A percentile compares a stretch with the other conserved stretches of the same genome.
Evolutionary conservation across 2,888 invertebrate genomes (phyloP).

Genomic region (Coleophora flavipennella): DNA sequence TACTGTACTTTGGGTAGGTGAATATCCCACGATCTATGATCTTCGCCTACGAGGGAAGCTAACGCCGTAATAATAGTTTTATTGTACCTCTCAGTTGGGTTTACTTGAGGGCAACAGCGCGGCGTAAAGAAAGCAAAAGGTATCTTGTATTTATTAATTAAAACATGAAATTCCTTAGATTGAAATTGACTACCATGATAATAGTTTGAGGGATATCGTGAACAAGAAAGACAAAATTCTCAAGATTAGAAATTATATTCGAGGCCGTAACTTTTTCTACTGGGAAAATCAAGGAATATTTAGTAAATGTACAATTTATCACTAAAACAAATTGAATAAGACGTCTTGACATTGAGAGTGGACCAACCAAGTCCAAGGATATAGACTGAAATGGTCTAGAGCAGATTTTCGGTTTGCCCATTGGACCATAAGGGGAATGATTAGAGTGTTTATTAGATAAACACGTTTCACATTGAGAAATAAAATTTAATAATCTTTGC

Average conservation of each 20-base stretch:
- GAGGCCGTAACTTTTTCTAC: neutral
- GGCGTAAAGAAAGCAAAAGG: neutral
- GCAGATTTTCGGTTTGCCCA: too few species aligned
- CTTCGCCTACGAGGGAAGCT: conserved; percentile 5
- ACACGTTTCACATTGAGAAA: neutral
- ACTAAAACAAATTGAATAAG: neutral
- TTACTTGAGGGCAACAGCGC: conserved; percentile 7
- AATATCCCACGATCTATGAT: conserved; percentile 11
- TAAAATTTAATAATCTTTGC: too few species aligned
- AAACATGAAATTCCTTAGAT: too few species aligned
- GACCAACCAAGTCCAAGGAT: neutral
- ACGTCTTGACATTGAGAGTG: neutral
- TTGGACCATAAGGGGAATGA: neutral
- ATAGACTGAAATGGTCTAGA: too few species aligned
- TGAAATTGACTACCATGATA: too few species aligned
- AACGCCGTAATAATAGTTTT: conserved; percentile 8
- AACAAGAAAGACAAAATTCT: too few species aligned
- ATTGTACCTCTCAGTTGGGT: conserved; percentile 10
- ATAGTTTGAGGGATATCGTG: too few species aligned
- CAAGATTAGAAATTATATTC: too few species aligned
- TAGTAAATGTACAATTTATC: neutral
- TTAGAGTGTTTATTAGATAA: neutral
- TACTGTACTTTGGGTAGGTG: too few species aligned
- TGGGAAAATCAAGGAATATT: neutral
- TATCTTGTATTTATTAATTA: too few species aligned